phyloP scores from a whole-genome alignment of 2,797 vertebrate species.

The Scolopax bukidnonensis region DNA sequence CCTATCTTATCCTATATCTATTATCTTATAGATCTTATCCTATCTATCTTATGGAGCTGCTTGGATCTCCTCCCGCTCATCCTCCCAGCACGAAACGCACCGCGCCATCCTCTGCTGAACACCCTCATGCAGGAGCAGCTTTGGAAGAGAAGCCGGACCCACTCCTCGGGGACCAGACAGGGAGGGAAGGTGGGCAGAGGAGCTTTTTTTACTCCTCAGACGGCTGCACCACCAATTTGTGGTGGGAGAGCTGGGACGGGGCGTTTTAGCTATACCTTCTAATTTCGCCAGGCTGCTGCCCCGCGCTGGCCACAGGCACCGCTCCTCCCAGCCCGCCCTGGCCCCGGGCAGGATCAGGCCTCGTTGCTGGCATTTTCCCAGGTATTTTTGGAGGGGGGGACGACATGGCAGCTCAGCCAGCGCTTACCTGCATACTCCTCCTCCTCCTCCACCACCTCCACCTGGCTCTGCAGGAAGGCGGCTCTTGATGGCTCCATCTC shows the following conservation, averaged over 20 bases:
- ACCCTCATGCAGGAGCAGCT: background rate
- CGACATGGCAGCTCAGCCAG: rapidly evolving
- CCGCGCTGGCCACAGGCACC: background rate
- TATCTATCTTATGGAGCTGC: background rate
- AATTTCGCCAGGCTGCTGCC: constrained; percentile 23
- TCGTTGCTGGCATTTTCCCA: background rate
- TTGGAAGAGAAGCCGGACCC: background rate
- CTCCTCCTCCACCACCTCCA: constrained; percentile 79
- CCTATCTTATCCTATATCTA: background rate
- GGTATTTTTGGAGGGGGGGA: background rate
- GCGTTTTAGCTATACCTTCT: constrained; percentile 39
- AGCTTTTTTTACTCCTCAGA: constrained; percentile 54
- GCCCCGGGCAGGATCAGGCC: background rate
- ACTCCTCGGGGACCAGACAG: background rate
- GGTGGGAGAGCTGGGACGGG: background rate
- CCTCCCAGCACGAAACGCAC: background rate
- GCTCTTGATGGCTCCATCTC: constrained; percentile 70
- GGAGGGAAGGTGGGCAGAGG: background rate
- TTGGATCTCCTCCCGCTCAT: background rate
- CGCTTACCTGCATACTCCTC: constrained; percentile 86
- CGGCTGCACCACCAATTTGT: constrained; percentile 45
- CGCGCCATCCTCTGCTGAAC: background rate
- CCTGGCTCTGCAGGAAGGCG: constrained; percentile 54
- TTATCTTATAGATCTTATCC: background rate
- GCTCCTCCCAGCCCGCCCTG: background rate